phyloP scores from a whole-genome alignment of 2,113 vertebrate genomes.

The Prionailurus bengalensis region DNA sequence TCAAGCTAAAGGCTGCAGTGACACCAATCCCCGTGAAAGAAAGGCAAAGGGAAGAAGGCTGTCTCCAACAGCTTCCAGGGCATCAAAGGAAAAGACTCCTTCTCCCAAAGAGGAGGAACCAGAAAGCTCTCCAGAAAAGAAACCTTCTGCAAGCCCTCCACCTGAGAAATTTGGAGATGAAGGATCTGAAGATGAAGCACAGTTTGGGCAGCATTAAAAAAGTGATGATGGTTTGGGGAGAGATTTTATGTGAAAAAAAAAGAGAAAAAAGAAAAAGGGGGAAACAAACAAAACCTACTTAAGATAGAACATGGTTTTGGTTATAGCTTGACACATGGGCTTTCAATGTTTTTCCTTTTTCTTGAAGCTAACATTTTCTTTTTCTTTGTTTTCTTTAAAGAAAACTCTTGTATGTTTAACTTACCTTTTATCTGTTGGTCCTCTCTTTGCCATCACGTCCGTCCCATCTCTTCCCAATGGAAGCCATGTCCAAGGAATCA shows the following conservation, averaged over 20 bases:
- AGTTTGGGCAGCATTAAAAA: slow-evolving; percentile 97
- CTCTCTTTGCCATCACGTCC: slow-evolving; percentile 60
- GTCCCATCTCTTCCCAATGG: slow-evolving; percentile 81
- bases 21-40: slow-evolving; percentile 98
- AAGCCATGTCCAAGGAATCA: slow-evolving; percentile 87
- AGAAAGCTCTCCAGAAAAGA: slow-evolving; percentile 91
- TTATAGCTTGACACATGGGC: slow-evolving; percentile 91
- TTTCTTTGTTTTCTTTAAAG: slow-evolving; percentile 51
- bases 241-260: slow-evolving; percentile 84
- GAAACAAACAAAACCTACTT: slow-evolving; percentile 86
- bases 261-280: slow-evolving; percentile 57
- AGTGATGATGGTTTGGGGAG: slow-evolving; percentile 85
- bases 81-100: slow-evolving; percentile 96
- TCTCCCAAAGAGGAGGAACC: slow-evolving; percentile 98
- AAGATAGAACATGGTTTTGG: slow-evolving; percentile 90
- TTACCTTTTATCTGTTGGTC: slow-evolving; percentile 86
- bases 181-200: slow-evolving; percentile 97
- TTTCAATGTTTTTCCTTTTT: slow-evolving; percentile 87
- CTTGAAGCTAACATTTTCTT: slow-evolving; percentile 68
- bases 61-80: slow-evolving; percentile 95
- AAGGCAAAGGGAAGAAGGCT: slow-evolving; percentile 97
- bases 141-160: slow-evolving; percentile 92
- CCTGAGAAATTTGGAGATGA: slow-evolving; percentile 96
- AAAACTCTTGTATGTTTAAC: slow-evolving; percentile 83
- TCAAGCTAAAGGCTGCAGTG: slow-evolving; percentile 98